phyloP scores from a whole-genome alignment of 2,113 vertebrate species.

The Antidorcas marsupialis region DNA sequence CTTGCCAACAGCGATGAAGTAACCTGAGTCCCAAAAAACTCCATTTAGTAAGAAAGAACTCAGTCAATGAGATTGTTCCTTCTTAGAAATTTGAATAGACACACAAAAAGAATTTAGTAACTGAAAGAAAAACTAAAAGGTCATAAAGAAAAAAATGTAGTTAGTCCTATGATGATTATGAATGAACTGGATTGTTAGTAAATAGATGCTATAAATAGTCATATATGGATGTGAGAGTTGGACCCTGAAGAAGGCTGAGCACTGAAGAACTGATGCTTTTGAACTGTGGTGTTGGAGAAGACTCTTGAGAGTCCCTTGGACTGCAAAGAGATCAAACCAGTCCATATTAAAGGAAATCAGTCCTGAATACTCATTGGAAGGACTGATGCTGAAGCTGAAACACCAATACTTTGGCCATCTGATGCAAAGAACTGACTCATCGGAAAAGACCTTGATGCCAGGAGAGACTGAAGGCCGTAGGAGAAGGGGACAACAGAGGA shows the following conservation, averaged over 20 bases:
- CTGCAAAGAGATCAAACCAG: neutral
- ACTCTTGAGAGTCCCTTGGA: neutral
- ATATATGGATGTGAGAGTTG: neutral
- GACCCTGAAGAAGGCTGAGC: neutral
- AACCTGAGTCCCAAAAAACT: neutral
- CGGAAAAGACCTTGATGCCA: neutral
- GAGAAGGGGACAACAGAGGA: neutral
- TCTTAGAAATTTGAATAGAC: neutral
- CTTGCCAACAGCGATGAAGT: neutral
- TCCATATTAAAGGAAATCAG: neutral
- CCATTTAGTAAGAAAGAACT: neutral
- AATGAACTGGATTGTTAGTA: neutral
- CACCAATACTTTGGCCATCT: neutral
- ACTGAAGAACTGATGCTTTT: neutral
- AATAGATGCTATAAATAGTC: neutral
- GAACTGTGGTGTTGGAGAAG: neutral
- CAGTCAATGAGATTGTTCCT: neutral
- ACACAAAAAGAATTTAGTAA: neutral
- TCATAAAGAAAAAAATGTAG: neutral
- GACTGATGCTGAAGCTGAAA: neutral
- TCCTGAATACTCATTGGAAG: neutral
- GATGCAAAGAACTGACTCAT: neutral
- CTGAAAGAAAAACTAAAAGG: neutral
- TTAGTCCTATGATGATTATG: neutral
- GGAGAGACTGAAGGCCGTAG: rapidly evolving